Evolutionary conservation across 2,888 invertebrate genomes (phyloP), one percentile per base, ranked within the genome.

Genomic region (Odontothrips loti): DNA sequence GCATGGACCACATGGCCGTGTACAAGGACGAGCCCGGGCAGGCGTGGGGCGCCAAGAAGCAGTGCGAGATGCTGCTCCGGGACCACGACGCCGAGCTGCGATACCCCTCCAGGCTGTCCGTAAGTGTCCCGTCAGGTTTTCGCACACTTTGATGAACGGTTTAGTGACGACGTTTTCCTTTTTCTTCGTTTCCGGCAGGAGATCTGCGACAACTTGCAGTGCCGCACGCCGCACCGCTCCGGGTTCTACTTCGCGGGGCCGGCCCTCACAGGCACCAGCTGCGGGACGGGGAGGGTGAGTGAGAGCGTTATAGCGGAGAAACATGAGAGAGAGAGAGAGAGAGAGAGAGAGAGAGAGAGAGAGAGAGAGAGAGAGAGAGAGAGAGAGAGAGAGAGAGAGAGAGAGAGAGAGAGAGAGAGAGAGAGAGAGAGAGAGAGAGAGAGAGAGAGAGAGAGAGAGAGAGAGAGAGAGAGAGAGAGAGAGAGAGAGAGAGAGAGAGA

Each of bases 221-320:
- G 94, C 85, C 90, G 91, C 85, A 91, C 92, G 27, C 94, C 94
- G 51, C 92, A 93, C 85, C 90, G 93, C 80, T 90, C 91, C 82
- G 94, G 94, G 17, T 93, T 90, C 87, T 94, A 93, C 86, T 92
- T 91, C 86, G 92, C 94, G 1, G 95, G 95, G 0, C 95, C 95
- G 0, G 95, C 95, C n/a, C 87, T 95, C 48, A 94, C 95, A 83
- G 95, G 95, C 79, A 95, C 95, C 0, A 87, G 90, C 29, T 95
- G 95, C 86, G 94, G 93, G 15, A 86, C 87, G 0, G 88, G 88
- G 82, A 91, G 89, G 89, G 93, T 93, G 84, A 87, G 88, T 83
- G 84, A 84, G 15, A 85, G n/a, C n/a, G n/a, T n/a, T n/a, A n/a
- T n/a, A n/a, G n/a, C n/a, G n/a, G n/a, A n/a, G n/a, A n/a, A n/a